A percentile compares a stretch with the other conserved stretches of the same genome.
Evolutionary conservation across 2,113 vertebrate genomes (phyloP).

Genomic region (Craseonycteris thonglongyai): DNA sequence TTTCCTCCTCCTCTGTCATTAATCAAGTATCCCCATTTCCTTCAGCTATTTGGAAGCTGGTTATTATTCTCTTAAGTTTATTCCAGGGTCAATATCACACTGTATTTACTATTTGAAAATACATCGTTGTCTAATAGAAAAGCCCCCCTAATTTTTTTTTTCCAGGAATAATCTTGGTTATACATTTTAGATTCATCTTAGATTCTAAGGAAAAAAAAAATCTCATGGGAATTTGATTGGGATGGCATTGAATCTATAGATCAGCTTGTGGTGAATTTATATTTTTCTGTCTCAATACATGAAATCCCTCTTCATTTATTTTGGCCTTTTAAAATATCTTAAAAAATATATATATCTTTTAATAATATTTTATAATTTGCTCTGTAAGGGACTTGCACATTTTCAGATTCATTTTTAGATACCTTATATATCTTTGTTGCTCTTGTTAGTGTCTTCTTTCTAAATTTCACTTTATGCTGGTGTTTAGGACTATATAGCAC

Average conservation of each 20-base stretch:
- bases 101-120: background rate
- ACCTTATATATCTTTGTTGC: background rate
- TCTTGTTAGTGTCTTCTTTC: background rate
- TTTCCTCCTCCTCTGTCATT: background rate
- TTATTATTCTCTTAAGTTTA: background rate
- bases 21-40: background rate
- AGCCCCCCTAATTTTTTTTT: background rate
- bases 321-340: background rate
- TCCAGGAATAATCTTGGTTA: background rate
- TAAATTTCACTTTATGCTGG: background rate
- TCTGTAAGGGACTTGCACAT: background rate
- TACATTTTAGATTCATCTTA: background rate
- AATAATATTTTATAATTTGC: background rate
- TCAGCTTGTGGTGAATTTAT: background rate
- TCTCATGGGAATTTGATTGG: background rate
- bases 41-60: background rate
- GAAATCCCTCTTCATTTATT: background rate
- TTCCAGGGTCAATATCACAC: background rate
- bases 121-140: background rate
- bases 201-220: background rate
- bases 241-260: background rate
- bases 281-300: background rate
- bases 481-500: background rate
- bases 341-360: too few relatives aligned
- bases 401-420: background rate